These are phyloP conservation scores for Nettapus auritus DNA, from an alignment of 2,113 vertebrate species.

Conservation along the genomic window DNA sequence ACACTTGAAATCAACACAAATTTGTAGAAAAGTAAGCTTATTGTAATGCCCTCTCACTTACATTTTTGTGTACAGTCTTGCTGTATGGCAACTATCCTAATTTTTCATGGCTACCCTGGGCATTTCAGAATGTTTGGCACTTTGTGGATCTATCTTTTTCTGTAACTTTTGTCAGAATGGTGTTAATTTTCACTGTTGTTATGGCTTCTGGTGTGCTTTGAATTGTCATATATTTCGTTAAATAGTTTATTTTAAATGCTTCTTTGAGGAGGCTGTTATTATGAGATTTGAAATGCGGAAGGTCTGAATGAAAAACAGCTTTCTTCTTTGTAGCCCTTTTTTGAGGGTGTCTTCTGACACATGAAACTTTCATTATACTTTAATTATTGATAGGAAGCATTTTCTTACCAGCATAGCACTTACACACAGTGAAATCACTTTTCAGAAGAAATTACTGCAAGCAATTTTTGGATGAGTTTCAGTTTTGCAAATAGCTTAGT, in stretches of 20 bases:
- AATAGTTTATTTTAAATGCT: background rate
- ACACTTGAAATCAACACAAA: background rate
- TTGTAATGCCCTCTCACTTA: background rate
- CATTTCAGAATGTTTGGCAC: background rate
- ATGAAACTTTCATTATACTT: slow-evolving; percentile 71
- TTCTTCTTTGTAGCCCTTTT: slow-evolving; percentile 37
- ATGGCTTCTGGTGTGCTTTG: background rate
- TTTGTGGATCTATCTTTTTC: background rate
- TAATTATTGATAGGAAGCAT: slow-evolving; percentile 73
- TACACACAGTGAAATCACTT: slow-evolving; percentile 63
- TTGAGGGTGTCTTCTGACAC: slow-evolving; percentile 51
- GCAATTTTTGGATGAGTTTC: slow-evolving; percentile 62
- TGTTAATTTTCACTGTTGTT: background rate
- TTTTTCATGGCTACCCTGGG: background rate
- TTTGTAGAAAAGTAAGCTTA: background rate
- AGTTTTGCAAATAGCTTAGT: slow-evolving; percentile 56
- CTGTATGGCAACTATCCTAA: background rate
- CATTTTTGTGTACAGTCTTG: background rate
- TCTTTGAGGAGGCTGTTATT: background rate
- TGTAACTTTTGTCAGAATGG: background rate
- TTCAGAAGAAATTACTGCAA: slow-evolving; percentile 64
- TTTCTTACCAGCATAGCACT: slow-evolving; percentile 71
- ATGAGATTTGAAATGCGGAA: background rate
- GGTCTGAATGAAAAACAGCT: background rate
- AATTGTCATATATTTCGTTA: background rate